A percentile compares a stretch with the other conserved stretches of the same genome.
Evolutionary conservation across 2,888 invertebrate genomes (phyloP).

Genomic region (Pyrgus malvae): DNA sequence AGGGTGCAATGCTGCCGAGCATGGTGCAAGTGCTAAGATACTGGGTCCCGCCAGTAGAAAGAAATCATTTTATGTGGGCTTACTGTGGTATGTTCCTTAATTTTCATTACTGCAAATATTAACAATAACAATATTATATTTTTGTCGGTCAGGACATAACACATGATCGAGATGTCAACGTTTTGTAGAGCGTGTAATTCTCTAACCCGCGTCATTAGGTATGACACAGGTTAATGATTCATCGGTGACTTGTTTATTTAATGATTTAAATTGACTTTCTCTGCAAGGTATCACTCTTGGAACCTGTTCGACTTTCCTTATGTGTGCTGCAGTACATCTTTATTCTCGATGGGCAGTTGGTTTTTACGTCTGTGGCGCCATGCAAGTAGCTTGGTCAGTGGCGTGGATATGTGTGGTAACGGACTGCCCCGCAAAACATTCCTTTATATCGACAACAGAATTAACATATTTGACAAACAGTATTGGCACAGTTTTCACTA

Average conservation of each 20-base stretch:
- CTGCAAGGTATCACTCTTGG: constrained; percentile 72
- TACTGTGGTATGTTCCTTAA: constrained; percentile 61
- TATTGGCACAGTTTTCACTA: constrained; percentile 72
- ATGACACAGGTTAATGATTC: constrained; percentile 1
- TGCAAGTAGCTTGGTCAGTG: constrained; percentile 76
- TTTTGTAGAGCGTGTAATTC: background rate
- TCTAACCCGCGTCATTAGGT: background rate
- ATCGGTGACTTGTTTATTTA: background rate
- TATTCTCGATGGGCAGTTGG: constrained; percentile 84
- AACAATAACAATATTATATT: background rate
- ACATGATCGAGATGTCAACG: background rate
- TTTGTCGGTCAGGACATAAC: background rate
- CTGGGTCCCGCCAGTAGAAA: constrained; percentile 74
- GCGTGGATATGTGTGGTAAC: constrained; percentile 82
- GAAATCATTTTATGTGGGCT: constrained; percentile 75
- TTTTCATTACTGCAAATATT: background rate
- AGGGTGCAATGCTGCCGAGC: constrained; percentile 76
- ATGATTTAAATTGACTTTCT: constrained; percentile 20
- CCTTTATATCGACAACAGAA: constrained; percentile 82
- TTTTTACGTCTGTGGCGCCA: constrained; percentile 83
- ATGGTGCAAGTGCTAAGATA: constrained; percentile 71
- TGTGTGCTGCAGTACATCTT: constrained; percentile 84
- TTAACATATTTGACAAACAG: constrained; percentile 81
- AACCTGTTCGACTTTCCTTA: constrained; percentile 85
- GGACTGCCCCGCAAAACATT: constrained; percentile 83